Base-by-base conservation (phyloP, 2,113 vertebrate genomes). In the Labrus mixtus region DNA sequence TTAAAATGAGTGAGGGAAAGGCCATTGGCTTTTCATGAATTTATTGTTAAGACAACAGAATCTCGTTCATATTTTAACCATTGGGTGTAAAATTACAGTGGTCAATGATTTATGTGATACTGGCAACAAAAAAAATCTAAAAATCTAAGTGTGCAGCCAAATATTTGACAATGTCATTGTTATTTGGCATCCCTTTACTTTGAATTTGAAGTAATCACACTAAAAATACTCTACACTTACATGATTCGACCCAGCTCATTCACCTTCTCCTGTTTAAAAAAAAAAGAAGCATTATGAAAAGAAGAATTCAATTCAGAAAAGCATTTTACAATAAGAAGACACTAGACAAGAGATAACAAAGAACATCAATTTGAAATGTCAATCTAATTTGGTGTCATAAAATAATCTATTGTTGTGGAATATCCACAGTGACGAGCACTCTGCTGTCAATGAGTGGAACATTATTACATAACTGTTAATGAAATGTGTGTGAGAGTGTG, bases 171-270 rank as follows among this genome's bases (percentile, higher is more conserved):
- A 33, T 41, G 39, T 41, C 39, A 9, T 41, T 9, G 39, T 41
- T 33, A 33, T 33, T 33, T 6, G 6, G 29, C 29, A 33, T 33
- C 6, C 4, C 6, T 33, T 33, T 33, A 33, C 29, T 33, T 33
- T 6, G 25, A 25, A 33, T 33, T 1, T 33, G 29, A 33, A 23
- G 46, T 17, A 17, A 60, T 56, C 20, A 62, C 53, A 10, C 46
- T 8, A 58, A 62, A 62, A 58, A 0, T 69, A 59, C 37, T 19
- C 33, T 9, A 66, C 43, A 93, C 94, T 95, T 78, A 95, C 94
- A 84, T 89, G 62, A 93, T 88, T 83, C 25, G 83, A 16, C 83
- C 78, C 37, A 87, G 20, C 19, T 92, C 94, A 20, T 86, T 76
- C 23, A 61, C 11, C 56, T 79, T 84, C 66, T 92, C 91, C 94